These are phyloP conservation scores for Achatina immaculata DNA, from an alignment of 1,140 invertebrate species.

Conservation along the genomic window DNA sequence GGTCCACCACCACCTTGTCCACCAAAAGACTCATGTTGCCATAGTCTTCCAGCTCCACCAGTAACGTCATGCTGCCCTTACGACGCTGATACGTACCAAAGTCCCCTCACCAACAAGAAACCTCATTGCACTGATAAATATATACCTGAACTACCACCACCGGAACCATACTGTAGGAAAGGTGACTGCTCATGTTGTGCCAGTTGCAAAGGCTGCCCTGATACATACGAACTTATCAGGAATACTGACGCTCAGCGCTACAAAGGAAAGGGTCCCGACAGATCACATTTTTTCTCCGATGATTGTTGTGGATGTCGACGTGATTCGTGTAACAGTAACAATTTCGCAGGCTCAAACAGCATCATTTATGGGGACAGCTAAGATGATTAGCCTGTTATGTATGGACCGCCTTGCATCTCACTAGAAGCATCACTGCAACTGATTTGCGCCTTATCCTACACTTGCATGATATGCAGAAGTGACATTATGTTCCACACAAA, in stretches of 20 bases:
- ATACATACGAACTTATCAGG: background rate
- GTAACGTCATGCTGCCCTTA: background rate
- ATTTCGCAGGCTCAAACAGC: background rate
- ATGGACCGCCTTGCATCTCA: no score
- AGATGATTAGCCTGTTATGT: background rate
- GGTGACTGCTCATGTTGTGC: background rate
- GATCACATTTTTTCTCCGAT: slow-evolving; percentile 12
- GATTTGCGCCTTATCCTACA: no score
- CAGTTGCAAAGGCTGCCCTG: background rate
- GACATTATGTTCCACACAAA: no score
- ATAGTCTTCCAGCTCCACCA: no score
- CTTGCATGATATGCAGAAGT: no score
- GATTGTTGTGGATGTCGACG: background rate
- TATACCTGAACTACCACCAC: background rate
- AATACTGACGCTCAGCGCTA: background rate
- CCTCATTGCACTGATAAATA: background rate
- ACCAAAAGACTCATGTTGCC: background rate
- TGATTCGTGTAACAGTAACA: background rate
- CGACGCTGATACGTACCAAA: background rate
- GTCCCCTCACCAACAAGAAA: background rate
- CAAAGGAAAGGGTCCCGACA: background rate
- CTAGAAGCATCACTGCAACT: no score
- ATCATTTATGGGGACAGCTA: background rate
- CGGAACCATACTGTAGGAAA: background rate
- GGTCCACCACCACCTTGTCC: background rate